Evolutionary conservation across 2,888 invertebrate genomes (phyloP).

Genomic region (Drosophila neutralis): DNA sequence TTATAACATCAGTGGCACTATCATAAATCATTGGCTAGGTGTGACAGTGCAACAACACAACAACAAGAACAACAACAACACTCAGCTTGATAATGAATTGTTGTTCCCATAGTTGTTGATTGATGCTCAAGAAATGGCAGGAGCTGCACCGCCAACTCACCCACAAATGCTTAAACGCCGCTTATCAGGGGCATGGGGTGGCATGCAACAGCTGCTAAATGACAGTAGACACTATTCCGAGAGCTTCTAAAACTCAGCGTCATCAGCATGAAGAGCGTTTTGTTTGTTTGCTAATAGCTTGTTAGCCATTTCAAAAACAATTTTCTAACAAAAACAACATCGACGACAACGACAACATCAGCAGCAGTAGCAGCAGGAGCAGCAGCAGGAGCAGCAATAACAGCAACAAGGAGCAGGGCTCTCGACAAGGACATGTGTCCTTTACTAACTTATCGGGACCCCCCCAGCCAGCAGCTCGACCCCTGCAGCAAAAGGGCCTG

Average conservation of each 20-base stretch:
- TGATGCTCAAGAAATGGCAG: conserved; percentile 33
- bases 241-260: conserved; percentile 34
- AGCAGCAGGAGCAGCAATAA: conserved; percentile 22
- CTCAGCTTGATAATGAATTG: conserved; percentile 43
- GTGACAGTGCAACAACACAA: conserved; percentile 19
- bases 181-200: conserved; percentile 30
- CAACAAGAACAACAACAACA: conserved; percentile 22
- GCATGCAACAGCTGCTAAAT: conserved; percentile 52
- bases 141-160: background rate
- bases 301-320: conserved; percentile 79
- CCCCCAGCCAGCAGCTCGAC: conserved; percentile 5
- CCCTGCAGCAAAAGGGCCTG: conserved; percentile 15
- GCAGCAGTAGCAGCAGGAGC: conserved; percentile 22
- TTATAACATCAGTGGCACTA: conserved; percentile 8
- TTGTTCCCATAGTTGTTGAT: conserved; percentile 46
- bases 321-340: conserved; percentile 55
- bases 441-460: conserved; percentile 41
- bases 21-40: conserved; percentile 56
- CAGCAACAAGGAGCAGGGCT: conserved; percentile 29
- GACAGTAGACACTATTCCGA: conserved; percentile 11
- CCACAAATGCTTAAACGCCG: conserved; percentile 49
- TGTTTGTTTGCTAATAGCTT: conserved; percentile 79
- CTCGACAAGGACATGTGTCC: conserved; percentile 49
- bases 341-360: conserved; percentile 26
- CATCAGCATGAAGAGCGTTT: conserved; percentile 60